Conservation (phyloP, 2,888 invertebrate species). For the Helobdella robusta region DNA sequence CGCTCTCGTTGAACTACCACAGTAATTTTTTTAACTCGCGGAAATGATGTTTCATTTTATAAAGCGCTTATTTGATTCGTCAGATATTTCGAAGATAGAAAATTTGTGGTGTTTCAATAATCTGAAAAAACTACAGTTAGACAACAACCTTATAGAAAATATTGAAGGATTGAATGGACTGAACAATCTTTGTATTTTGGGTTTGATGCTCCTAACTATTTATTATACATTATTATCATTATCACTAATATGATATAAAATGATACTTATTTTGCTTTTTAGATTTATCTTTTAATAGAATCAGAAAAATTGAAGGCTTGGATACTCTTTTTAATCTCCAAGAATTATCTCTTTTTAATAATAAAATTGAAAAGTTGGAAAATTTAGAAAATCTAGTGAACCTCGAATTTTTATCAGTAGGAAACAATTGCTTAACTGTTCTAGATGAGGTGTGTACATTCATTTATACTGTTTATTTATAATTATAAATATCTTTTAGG, state of each 20-base stretch:
- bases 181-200: background rate
- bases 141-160: conserved; percentile 12
- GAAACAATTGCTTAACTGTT: background rate
- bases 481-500: too few species aligned
- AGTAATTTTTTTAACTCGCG: too few species aligned
- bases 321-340: background rate
- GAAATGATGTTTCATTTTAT: too few species aligned
- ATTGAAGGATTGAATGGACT: conserved; percentile 7
- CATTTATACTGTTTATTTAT: too few species aligned
- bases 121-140: conserved; percentile 9
- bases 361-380: conserved; percentile 10
- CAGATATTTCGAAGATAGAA: conserved; percentile 5
- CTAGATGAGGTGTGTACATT: background rate
- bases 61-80: background rate
- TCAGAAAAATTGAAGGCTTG: conserved; percentile 8
- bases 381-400: background rate
- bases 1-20: too few species aligned
- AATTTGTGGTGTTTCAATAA: conserved; percentile 12
- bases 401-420: conserved; percentile 8
- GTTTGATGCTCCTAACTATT: background rate
- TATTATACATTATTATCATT: background rate
- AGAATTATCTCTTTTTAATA: conserved; percentile 9
- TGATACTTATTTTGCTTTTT: background rate
- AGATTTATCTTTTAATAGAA: conserved; percentile 13
- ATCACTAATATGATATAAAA: background rate